Evolutionary conservation across 2,797 vertebrate species (phyloP).

Genomic region (Paramormyrops hopkinsi): DNA sequence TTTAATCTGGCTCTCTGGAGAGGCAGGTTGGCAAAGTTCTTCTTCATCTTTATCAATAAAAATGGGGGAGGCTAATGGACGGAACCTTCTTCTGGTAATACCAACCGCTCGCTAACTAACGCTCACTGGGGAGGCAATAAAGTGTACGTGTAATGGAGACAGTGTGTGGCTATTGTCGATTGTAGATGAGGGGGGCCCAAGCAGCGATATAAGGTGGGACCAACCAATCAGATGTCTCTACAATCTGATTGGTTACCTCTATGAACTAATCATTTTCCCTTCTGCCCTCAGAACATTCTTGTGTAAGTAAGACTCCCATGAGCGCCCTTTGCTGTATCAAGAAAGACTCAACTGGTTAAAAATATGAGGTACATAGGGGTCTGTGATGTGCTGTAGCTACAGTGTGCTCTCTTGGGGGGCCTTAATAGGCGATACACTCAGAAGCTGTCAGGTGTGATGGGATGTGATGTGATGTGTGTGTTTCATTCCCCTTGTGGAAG

Average conservation of each 20-base stretch:
- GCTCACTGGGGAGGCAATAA: background rate
- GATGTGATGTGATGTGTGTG: background rate
- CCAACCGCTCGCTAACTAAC: background rate
- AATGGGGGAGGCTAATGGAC: conserved; percentile 49
- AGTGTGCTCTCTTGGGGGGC: background rate
- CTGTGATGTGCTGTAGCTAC: background rate
- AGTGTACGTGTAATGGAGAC: background rate
- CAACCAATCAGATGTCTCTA: background rate
- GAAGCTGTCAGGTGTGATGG: background rate
- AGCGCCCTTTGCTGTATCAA: background rate
- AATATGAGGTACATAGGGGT: background rate
- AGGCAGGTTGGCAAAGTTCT: conserved; percentile 99
- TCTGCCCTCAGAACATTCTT: background rate
- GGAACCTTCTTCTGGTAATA: background rate
- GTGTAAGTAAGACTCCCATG: background rate
- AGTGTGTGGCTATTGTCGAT: background rate
- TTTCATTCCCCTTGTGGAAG: background rate
- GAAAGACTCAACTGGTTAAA: background rate
- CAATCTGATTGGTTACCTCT: background rate
- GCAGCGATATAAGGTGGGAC: background rate
- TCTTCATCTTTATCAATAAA: conserved; percentile 81
- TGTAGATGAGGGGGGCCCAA: background rate
- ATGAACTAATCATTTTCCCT: background rate
- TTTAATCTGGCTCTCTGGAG: conserved; percentile 99
- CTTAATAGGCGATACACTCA: background rate